Conservation (phyloP, 2,797 vertebrate genomes). For the Chrysocyon brachyurus region DNA sequence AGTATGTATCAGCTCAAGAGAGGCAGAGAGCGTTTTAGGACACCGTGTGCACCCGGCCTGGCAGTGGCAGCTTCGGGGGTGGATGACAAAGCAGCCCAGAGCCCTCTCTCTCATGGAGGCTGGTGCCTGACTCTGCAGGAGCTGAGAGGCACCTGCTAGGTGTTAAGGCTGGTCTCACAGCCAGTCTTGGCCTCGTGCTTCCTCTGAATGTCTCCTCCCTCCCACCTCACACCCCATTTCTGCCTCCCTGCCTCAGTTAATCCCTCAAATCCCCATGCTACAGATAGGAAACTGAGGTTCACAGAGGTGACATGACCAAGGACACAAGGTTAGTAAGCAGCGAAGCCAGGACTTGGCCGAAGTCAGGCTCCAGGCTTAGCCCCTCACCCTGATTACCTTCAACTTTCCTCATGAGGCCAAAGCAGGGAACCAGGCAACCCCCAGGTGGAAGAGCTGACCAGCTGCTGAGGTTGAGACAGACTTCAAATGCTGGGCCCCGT, state of each 20-base stretch:
- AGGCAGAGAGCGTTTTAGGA: constrained; percentile 64
- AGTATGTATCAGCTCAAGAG: constrained; percentile 61
- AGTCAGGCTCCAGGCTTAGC: neutral
- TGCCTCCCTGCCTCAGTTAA: neutral
- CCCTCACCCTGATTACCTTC: neutral
- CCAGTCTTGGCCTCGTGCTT: neutral
- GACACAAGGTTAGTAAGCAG: neutral
- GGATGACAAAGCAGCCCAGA: neutral
- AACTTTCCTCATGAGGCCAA: fast-evolving
- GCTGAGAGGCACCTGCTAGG: neutral
- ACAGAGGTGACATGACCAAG: fast-evolving
- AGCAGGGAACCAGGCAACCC: too few relatives aligned
- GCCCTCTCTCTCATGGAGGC: neutral
- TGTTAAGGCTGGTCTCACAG: neutral
- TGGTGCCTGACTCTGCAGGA: neutral
- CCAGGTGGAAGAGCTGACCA: fast-evolving
- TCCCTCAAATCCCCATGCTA: neutral
- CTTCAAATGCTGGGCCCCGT: fast-evolving
- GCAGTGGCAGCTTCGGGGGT: neutral
- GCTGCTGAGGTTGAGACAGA: fast-evolving
- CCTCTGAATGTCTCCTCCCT: neutral
- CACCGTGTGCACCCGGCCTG: neutral
- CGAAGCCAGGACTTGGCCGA: too few relatives aligned
- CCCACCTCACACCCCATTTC: neutral
- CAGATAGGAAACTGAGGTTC: neutral